phyloP scores from a whole-genome alignment of 1,140 invertebrate genomes.

The Phthorimaea operculella region DNA sequence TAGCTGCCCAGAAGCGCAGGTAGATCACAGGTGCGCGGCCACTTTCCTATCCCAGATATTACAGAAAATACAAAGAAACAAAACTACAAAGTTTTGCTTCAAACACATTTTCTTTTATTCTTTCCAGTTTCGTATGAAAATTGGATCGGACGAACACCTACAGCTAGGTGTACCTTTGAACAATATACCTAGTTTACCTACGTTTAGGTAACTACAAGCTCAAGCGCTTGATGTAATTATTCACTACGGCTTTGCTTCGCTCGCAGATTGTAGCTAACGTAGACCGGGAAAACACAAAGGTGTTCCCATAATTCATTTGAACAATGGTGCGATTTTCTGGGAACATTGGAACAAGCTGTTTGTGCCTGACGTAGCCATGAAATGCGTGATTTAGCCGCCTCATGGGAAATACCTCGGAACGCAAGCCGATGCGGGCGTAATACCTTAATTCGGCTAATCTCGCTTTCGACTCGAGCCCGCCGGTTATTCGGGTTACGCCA shows the following conservation, averaged over 20 bases:
- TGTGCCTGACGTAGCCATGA: slow-evolving; percentile 32
- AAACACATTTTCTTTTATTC: not conserved
- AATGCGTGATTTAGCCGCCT: slow-evolving; percentile 49
- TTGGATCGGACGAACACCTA: not conserved
- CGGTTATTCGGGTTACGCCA: slow-evolving; percentile 17
- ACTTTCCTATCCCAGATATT: not conserved
- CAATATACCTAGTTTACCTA: too few relatives aligned
- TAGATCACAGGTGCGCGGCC: not conserved
- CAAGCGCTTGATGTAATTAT: slow-evolving; percentile 1
- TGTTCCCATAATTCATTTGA: slow-evolving; percentile 2
- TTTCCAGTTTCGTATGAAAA: not conserved
- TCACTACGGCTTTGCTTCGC: not conserved
- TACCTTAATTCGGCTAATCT: slow-evolving; percentile 52
- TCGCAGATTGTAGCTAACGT: not conserved
- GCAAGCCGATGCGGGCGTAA: slow-evolving; percentile 35
- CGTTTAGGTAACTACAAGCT: not conserved
- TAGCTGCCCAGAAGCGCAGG: slow-evolving; percentile 13
- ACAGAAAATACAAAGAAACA: not conserved
- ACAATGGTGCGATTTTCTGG: slow-evolving; percentile 9
- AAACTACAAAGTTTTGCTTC: slow-evolving; percentile 1
- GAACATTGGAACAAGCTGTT: slow-evolving; percentile 20
- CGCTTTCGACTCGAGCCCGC: slow-evolving; percentile 30
- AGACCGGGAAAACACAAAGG: slow-evolving; percentile 2
- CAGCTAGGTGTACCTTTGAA: not conserved
- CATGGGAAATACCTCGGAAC: slow-evolving; percentile 45